Conservation (phyloP, 2,797 vertebrate genomes). For the Pogonophryne albipinna region DNA sequence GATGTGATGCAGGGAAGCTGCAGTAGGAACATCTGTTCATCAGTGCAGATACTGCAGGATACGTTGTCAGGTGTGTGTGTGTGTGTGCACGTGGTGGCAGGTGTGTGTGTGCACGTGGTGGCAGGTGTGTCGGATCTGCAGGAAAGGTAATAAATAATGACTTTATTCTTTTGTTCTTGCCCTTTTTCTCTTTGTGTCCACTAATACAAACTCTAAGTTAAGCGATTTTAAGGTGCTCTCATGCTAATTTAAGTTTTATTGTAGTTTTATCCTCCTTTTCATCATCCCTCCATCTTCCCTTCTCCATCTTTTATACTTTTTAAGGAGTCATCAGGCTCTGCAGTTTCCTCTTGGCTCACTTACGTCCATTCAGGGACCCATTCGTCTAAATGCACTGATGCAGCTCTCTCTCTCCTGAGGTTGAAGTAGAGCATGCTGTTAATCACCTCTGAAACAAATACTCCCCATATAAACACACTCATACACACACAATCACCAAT, state of each 20-base stretch:
- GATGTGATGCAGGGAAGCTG: constrained; percentile 22
- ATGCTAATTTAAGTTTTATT: background rate
- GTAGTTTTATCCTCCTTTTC: background rate
- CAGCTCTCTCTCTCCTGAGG: constrained; percentile 9
- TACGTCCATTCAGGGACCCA: constrained; percentile 17
- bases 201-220: background rate
- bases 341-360: constrained; percentile 33
- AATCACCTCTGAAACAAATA: constrained; percentile 50
- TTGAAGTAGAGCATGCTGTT: constrained; percentile 28
- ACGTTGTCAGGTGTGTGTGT: constrained; percentile 8
- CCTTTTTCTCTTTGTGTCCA: background rate
- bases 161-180: background rate
- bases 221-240: background rate
- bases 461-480: constrained; percentile 4
- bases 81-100: background rate
- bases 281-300: background rate
- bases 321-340: constrained; percentile 6
- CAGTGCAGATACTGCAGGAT: constrained; percentile 31
- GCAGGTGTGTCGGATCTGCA: too few species aligned
- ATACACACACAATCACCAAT: background rate
- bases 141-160: background rate
- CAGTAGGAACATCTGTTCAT: background rate
- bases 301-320: constrained; percentile 3
- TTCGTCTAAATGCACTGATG: constrained; percentile 39
- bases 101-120: background rate